These are phyloP conservation scores for Pelagia noctiluca DNA, from an alignment of 30 jellyfish, hydroid and myxozoan genomes.

Conservation along the genomic window DNA sequence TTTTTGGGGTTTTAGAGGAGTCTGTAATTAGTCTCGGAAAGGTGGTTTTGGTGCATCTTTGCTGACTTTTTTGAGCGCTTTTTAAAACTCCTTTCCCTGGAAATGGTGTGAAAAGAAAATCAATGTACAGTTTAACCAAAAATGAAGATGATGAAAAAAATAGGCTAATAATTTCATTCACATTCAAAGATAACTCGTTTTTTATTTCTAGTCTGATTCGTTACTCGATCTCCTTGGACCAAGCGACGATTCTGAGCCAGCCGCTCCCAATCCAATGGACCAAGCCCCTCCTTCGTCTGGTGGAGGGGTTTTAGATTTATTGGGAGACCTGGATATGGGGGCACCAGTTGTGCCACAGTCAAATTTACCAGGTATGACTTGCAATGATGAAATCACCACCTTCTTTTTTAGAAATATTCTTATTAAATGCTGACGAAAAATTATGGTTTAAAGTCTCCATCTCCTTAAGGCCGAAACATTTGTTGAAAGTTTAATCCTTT, in stretches of 20 bases:
- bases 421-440: no score
- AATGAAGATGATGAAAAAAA: no score
- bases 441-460: no score
- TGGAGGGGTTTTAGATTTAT: conserved; percentile 91
- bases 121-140: neutral
- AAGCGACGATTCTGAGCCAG: conserved; percentile 39
- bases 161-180: neutral
- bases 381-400: neutral
- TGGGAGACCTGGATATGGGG: conserved; percentile 94
- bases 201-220: conserved; percentile 69
- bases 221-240: conserved; percentile 95
- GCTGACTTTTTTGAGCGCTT: no score
- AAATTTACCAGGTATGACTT: conserved; percentile 52
- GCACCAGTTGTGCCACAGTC: conserved; percentile 52
- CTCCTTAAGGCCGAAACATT: no score
- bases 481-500: no score
- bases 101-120: no score
- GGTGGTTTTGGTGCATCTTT: no score
- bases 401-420: neutral
- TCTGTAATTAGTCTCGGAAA: no score
- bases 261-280: conserved; percentile 53
- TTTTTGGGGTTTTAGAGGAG: no score
- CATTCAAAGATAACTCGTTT: neutral
- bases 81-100: no score
- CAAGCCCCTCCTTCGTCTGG: conserved; percentile 64